These are phyloP conservation scores for Catharus fuscescens DNA, from an alignment of 2,113 vertebrate genomes.

Conservation along the genomic window DNA sequence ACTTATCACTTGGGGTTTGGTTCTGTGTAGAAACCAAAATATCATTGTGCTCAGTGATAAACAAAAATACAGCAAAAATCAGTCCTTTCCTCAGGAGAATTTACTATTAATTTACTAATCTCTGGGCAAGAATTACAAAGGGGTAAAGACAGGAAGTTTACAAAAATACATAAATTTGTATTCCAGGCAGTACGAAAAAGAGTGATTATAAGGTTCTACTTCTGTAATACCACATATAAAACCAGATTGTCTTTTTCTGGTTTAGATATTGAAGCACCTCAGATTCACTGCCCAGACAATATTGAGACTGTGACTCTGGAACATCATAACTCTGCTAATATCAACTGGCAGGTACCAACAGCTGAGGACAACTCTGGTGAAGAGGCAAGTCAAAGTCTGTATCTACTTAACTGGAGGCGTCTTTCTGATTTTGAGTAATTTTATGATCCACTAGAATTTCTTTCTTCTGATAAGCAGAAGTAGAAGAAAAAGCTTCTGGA, in stretches of 20 bases:
- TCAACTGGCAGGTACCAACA: constrained; percentile 85
- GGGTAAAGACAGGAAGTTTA: background rate
- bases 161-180: background rate
- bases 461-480: background rate
- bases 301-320: constrained; percentile 83
- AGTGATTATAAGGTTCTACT: background rate
- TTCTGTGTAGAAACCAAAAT: background rate
- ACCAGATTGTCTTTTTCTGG: constrained; percentile 25
- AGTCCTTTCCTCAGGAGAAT: background rate
- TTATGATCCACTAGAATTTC: background rate
- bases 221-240: background rate
- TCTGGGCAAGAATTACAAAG: background rate
- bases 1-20: background rate
- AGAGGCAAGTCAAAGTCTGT: constrained; percentile 77
- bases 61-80: background rate
- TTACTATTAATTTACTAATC: background rate
- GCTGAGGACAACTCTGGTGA: constrained; percentile 89
- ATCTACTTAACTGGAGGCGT: background rate
- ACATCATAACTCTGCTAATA: constrained; percentile 85
- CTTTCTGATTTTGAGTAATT: background rate
- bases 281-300: constrained; percentile 85
- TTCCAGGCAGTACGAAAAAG: background rate
- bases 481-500: background rate
- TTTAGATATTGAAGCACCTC: constrained; percentile 87
- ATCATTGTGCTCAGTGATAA: background rate